Evolutionary conservation across 2,797 vertebrate species (phyloP), one percentile per base, ranked within the genome.

Genomic region (Sternarchorhynchus goeldii): DNA sequence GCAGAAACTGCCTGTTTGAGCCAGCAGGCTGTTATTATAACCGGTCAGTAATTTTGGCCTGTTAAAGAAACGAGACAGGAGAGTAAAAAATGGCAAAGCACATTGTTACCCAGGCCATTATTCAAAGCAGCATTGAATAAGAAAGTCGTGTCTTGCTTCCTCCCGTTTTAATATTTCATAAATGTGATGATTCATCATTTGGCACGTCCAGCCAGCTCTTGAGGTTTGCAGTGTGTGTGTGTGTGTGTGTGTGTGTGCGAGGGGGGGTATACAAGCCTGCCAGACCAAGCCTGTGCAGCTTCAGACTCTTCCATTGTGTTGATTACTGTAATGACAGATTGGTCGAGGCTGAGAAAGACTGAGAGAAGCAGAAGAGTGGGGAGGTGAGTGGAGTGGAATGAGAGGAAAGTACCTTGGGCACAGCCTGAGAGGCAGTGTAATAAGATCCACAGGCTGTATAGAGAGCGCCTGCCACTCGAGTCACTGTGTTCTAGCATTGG

Each of bases 181-280:
- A 85, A 87, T 82, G 81, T 86, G 86, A 91, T 89, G 85, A 92
- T 90, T 92, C 88, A 90, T 86, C 88, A 77, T 87, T 90, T 90
- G 87, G 89, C 88, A 87, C 81, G 56, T 87, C 60, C 20, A 67
- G 72, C 75, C 80, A 72, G 81, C 78, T 56, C 81, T 81, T 86
- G 81, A 81, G 81, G 83, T 81, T 76, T 25, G 25, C 25, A 25
- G 25, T 25, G 25, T 25, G 25, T 25, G 25, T 25, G 25, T 25
- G 25, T 25, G 25, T 25, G 25, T 25, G 25, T 25, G 25, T 25
- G 25, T 25, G 25, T 25, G 25, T 25, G 25, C 67, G 81, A 80
- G 79, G 79, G 77, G 78, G 82, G 78, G 80, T 79, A 68, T 32
- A n/a, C 60, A 41, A 73, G 41, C 7, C 83, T 83, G 87, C 86